These are phyloP conservation scores for Hyposmocoma kahamanoa DNA, from an alignment of 1,140 invertebrate species.

Conservation along the genomic window DNA sequence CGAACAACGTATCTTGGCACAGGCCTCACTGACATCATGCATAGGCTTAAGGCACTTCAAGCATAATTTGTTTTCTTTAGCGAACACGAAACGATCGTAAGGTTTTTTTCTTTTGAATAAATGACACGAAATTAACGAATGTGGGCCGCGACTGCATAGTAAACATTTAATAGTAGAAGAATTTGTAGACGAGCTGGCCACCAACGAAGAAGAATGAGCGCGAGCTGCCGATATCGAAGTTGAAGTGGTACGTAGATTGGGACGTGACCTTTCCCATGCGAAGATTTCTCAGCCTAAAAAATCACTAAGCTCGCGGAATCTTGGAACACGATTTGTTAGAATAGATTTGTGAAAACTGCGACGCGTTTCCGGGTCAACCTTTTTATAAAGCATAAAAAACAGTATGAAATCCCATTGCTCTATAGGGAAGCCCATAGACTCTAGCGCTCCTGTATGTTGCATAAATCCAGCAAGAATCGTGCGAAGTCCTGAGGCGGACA, in stretches of 20 bases:
- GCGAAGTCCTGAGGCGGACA: neutral
- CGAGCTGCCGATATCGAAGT: neutral
- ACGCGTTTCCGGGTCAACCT: neutral
- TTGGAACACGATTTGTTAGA: neutral
- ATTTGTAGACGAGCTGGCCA: neutral
- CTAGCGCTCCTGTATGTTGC: neutral
- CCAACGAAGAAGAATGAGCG: neutral
- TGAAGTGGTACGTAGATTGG: neutral
- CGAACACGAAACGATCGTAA: neutral
- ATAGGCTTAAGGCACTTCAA: neutral
- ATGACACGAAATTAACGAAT: neutral
- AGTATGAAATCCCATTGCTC: neutral
- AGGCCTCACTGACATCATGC: neutral
- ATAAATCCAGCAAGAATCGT: neutral
- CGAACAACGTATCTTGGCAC: neutral
- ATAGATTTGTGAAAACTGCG: neutral
- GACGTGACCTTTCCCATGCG: neutral
- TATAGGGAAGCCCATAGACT: neutral
- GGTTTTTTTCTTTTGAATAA: neutral
- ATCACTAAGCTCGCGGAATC: neutral
- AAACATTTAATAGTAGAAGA: neutral
- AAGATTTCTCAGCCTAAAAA: neutral
- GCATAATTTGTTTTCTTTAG: neutral
- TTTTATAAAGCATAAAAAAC: neutral
- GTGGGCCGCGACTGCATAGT: neutral